Percentiles rank a stretch among this genome's conserved stretches.
These are phyloP conservation scores for Alligator mississippiensis DNA, from an alignment of 2,113 vertebrate genomes.

Conservation along the genomic window DNA sequence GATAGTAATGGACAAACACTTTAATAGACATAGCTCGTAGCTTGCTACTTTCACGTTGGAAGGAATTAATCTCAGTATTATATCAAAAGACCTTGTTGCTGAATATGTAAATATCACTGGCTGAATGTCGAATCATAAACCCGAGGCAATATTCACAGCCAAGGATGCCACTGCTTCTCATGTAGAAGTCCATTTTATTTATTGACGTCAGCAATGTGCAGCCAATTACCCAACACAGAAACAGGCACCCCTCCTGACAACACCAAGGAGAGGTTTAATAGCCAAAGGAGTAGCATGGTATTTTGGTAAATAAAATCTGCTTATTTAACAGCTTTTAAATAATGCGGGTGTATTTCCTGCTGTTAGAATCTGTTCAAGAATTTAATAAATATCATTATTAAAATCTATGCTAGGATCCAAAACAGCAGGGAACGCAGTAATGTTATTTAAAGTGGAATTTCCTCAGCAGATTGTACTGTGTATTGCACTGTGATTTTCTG, in stretches of 20 bases:
- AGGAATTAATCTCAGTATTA: constrained; percentile 27
- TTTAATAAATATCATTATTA: not conserved
- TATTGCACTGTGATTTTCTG: not conserved
- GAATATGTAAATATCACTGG: not conserved
- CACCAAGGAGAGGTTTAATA: accelerated
- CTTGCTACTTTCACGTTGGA: not conserved
- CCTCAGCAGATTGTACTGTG: not conserved
- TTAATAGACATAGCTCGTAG: not conserved
- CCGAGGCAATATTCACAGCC: not conserved
- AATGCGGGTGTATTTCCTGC: not conserved
- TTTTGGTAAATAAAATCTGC: not conserved
- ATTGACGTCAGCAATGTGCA: accelerated
- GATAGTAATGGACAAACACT: not conserved
- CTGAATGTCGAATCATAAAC: not conserved
- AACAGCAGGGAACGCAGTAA: not conserved
- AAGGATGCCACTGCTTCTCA: not conserved
- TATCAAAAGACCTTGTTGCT: constrained; percentile 26
- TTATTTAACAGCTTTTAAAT: constrained; percentile 3
- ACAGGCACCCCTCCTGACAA: not conserved
- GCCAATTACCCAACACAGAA: not conserved
- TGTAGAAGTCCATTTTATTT: accelerated
- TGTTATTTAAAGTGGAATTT: not conserved
- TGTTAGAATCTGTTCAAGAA: not conserved
- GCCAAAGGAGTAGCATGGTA: not conserved
- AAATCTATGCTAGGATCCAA: not conserved